phyloP scores from a whole-genome alignment of 2,113 vertebrate species.

The Illadopsis cleaveri region DNA sequence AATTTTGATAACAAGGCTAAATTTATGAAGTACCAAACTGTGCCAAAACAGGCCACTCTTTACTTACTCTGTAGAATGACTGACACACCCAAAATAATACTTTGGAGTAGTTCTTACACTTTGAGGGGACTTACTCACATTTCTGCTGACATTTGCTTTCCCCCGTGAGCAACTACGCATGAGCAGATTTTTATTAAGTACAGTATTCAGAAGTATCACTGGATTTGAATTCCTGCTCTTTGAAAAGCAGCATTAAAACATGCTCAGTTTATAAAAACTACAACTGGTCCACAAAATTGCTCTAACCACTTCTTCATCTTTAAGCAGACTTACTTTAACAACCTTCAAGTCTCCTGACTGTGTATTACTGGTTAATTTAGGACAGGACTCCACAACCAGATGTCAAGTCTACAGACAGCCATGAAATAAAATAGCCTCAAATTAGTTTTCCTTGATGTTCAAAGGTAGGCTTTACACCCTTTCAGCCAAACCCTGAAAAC shows the following conservation, averaged over 20 bases:
- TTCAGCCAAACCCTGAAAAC: not conserved
- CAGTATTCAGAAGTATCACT: not conserved
- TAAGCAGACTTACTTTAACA: not conserved
- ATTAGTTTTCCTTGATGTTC: not conserved
- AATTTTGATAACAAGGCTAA: not conserved
- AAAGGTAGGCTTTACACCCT: not conserved
- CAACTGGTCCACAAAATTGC: not conserved
- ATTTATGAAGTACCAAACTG: not conserved
- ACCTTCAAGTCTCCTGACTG: not conserved
- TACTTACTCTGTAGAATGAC: not conserved
- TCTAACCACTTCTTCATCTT: not conserved
- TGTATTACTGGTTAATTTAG: not conserved
- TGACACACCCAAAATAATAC: not conserved
- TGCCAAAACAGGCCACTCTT: not conserved
- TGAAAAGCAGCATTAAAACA: not conserved
- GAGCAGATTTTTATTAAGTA: not conserved
- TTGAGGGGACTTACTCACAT: not conserved
- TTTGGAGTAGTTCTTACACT: not conserved
- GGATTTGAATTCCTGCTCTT: not conserved
- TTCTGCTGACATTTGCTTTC: conserved; percentile 11
- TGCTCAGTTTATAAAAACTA: not conserved
- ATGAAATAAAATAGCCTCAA: not conserved
- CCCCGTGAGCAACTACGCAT: not conserved
- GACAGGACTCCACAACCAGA: not conserved
- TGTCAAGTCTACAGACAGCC: not conserved